Evolutionary conservation across 2,113 vertebrate genomes (phyloP), one percentile per base, ranked within the genome.

Genomic region (Gorsachius goisagi): DNA sequence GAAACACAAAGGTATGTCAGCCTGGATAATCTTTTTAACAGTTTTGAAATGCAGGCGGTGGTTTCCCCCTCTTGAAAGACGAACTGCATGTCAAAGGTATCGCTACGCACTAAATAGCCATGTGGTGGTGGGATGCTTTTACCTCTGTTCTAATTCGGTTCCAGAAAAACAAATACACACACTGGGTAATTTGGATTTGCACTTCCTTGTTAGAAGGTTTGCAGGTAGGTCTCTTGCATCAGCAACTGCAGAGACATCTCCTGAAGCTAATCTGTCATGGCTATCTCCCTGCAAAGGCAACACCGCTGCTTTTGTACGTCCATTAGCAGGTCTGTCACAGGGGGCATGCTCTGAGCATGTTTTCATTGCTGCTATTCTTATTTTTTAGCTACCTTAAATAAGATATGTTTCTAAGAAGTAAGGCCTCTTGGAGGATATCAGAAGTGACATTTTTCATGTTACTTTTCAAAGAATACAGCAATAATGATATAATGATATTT

Each of bases 41-140:
- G 37, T 77, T 95, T 95, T 88, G 92, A 69, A 90, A 89, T 74
- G 64, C 68, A 55, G 60, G 56, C 11, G 28, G 30, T 32, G 7
- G 11, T 28, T 67, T 74, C 33, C 20, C 11, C n/a, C 35, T 79
- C 63, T 92, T 93, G 77, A 96, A 97, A 96, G 90, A 95, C 66
- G 97, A 93, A 95, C 92, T 93, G 53, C 77, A n/a, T 74, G 86
- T 66, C 90, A 93, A 72, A 88, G 68, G 18, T 88, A 92, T 39
- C 55, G 27, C 75, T 89, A 44, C 9, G 11, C 53, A 30, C 68
- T 85, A 88, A 95, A 95, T 80, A 93, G 85, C 85, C 33, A 1
- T 77, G 19, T 83, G 78, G 66, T 35, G 30, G 56, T 52, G 79
- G 82, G 78, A 78, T 49, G 60, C 49, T 74, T 88, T 97, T 78